These are phyloP conservation scores for Bembecia ichneumoniformis DNA, from an alignment of 2,888 invertebrate genomes.

Conservation along the genomic window DNA sequence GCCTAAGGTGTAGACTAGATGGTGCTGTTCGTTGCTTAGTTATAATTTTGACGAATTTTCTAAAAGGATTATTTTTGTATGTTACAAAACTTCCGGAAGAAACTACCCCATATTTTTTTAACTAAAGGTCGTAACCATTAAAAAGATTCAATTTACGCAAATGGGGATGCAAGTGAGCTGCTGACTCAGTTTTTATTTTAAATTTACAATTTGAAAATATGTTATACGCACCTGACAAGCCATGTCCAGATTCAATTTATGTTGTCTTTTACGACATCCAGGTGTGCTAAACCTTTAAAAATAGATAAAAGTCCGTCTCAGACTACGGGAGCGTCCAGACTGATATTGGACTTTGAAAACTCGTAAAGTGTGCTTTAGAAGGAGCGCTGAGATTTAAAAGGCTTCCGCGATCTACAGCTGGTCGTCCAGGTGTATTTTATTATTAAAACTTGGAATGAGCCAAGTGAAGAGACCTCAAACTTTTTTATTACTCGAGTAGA, in stretches of 20 bases:
- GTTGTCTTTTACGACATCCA: background rate
- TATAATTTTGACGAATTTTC: too few species aligned
- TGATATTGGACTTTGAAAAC: constrained; percentile 23
- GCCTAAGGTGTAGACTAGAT: too few species aligned
- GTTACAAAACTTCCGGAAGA: too few species aligned
- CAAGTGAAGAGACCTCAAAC: background rate
- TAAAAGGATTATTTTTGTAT: too few species aligned
- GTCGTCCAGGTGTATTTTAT: constrained; percentile 18
- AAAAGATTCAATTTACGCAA: too few species aligned
- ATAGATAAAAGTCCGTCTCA: background rate
- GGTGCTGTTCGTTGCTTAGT: too few species aligned
- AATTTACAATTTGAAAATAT: too few species aligned
- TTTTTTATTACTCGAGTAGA: constrained; percentile 8
- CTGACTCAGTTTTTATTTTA: too few species aligned
- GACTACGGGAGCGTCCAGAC: constrained; percentile 14
- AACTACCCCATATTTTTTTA: too few species aligned
- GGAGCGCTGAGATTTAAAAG: constrained; percentile 14
- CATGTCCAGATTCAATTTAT: background rate
- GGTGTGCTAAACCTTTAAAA: background rate
- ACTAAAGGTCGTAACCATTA: too few species aligned
- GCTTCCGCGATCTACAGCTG: constrained; percentile 4
- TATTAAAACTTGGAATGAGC: constrained; percentile 15
- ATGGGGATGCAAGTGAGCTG: too few species aligned
- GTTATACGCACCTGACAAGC: background rate
- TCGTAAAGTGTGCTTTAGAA: constrained; percentile 27